These are phyloP conservation scores for Anabas testudineus DNA, from an alignment of 2,797 vertebrate species.

Conservation along the genomic window DNA sequence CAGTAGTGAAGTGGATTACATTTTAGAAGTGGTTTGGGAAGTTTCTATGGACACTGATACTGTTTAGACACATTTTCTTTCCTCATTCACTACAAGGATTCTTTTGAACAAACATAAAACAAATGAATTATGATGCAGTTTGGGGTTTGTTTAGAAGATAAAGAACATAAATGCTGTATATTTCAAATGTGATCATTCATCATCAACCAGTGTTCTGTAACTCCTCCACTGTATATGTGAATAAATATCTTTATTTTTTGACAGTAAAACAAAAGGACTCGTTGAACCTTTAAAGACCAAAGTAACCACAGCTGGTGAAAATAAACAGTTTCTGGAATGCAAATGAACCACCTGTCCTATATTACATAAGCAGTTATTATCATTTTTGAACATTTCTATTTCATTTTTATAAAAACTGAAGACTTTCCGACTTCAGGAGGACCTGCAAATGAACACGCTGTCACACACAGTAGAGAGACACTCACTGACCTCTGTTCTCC, in stretches of 20 bases:
- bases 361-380: not conserved
- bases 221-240: not conserved
- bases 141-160: not conserved
- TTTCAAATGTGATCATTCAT: not conserved
- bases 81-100: not conserved
- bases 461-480: not conserved
- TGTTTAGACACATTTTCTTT: slow-evolving; percentile 18
- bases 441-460: not conserved
- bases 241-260: slow-evolving; percentile 3
- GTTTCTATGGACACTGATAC: slow-evolving; percentile 25
- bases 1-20: slow-evolving; percentile 38
- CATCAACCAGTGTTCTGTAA: not conserved
- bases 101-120: not conserved
- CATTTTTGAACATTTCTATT: not conserved
- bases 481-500: slow-evolving; percentile 87
- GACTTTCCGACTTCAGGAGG: not conserved
- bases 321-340: not conserved
- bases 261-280: not conserved
- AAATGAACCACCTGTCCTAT: slow-evolving; percentile 18
- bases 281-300: slow-evolving; percentile 1
- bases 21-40: slow-evolving; percentile 20
- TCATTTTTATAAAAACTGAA: not conserved
- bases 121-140: not conserved
- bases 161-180: not conserved
- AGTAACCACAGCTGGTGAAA: not conserved